A percentile compares a stretch with the other conserved stretches of the same genome.
Evolutionary conservation across 2,113 vertebrate genomes (phyloP).

Genomic region (Murina feae): DNA sequence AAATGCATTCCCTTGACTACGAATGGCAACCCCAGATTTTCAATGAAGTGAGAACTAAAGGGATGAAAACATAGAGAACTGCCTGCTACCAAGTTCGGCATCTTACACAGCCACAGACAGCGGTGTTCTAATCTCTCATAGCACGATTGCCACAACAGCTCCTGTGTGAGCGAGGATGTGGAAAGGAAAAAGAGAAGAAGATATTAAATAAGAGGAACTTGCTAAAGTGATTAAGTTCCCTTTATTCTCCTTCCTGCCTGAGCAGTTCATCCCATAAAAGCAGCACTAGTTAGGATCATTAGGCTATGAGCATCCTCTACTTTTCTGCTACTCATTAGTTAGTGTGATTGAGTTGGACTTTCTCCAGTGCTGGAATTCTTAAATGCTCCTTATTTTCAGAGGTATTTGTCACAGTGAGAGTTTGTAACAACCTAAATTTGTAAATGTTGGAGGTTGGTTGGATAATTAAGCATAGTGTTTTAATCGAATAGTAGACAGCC

Average conservation of each 20-base stretch:
- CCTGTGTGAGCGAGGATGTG: slow-evolving; percentile 10
- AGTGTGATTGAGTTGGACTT: neutral
- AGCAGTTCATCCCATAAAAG: neutral
- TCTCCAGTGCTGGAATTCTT: neutral
- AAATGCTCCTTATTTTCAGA: neutral
- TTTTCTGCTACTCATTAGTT: neutral
- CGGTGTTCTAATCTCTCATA: neutral
- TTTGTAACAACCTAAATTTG: neutral
- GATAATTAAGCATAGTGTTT: neutral
- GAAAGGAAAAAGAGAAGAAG: slow-evolving; percentile 1
- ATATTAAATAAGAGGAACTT: slow-evolving; percentile 55
- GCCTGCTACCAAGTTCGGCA: neutral
- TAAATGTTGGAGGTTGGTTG: neutral
- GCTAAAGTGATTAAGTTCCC: slow-evolving; percentile 21
- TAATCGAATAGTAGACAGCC: neutral
- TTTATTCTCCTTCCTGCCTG: neutral
- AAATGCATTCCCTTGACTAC: neutral
- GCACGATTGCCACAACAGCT: neutral
- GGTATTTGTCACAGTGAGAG: neutral
- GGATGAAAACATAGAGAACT: neutral
- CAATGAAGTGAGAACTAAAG: neutral
- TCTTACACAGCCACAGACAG: neutral
- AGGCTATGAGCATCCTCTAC: neutral
- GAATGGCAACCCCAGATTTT: neutral
- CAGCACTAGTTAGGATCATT: neutral